Evolutionary conservation across 1,140 invertebrate species (phyloP), one percentile per base, ranked within the genome.

Genomic region (Cotesia glomerata): DNA sequence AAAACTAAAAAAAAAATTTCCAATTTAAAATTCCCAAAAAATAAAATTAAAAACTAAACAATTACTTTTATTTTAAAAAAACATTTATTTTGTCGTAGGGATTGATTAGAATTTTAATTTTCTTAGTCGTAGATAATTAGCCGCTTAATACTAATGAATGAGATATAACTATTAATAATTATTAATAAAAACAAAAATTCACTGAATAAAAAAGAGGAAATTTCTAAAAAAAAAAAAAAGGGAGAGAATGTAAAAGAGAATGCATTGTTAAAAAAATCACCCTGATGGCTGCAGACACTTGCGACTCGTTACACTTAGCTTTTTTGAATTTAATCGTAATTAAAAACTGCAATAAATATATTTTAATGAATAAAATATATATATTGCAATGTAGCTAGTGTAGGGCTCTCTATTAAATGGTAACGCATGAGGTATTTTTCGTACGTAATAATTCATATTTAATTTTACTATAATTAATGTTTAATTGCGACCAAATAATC

Each of bases 351-450:
- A 11, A 45, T 45, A 8, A 9, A 45, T 45, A 45, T 45, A 11
- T 7, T 9, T n/a, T n/a, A n/a, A n/a, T 45, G 11, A 2, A 45
- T 9, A 45, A 45, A 45, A 45, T 11, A 45, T 45, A 45, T 45
- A 45, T 80, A 74, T 80, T 79, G 81, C 81, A 77, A 81, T 78
- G 81, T 80, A 82, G 81, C 79, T 82, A 82, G 80, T 80, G 80
- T 84, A 85, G 82, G 84, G 84, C 84, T 84, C 79, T 84, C 81
- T 85, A 84, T 86, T 79, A 81, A 85, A 80, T 86, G 85, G 84
- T 86, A 82, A 84, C 82, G 85, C 84, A 86, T 86, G 84, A 85
- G 84, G 84, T 86, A 85, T 85, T 85, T 81, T 81, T 69, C 82
- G 82, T 85, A 82, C 80, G 81, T 83, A 84, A 85, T 85, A 84